Evolutionary conservation across 2,888 invertebrate genomes (phyloP).

Genomic region (Pasiphila rectangulata): DNA sequence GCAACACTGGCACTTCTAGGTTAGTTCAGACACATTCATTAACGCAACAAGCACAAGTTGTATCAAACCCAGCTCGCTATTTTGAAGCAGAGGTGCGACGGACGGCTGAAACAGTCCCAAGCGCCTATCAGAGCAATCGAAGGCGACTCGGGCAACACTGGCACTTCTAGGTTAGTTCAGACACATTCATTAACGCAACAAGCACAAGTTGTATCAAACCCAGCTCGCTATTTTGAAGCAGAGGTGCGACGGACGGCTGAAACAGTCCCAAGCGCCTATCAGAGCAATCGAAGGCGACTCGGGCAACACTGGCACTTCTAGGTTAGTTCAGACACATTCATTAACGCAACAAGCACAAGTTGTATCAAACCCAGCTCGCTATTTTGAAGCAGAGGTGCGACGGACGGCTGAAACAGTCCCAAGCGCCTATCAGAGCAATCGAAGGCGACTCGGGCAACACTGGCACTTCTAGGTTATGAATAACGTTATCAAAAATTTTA

Average conservation of each 20-base stretch:
- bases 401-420: slow-evolving; percentile 40
- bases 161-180: slow-evolving; percentile 34
- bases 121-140: slow-evolving; percentile 37
- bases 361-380: slow-evolving; percentile 43
- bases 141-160: slow-evolving; percentile 19
- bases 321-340: slow-evolving; percentile 25
- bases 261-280: slow-evolving; percentile 46
- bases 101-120: slow-evolving; percentile 43
- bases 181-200: background rate
- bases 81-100: slow-evolving; percentile 53
- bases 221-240: slow-evolving; percentile 68
- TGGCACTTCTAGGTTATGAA: slow-evolving; percentile 31
- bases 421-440: slow-evolving; percentile 40
- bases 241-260: slow-evolving; percentile 31
- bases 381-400: slow-evolving; percentile 58
- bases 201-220: background rate
- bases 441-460: slow-evolving; percentile 18
- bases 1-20: slow-evolving; percentile 29
- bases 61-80: slow-evolving; percentile 49
- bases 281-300: slow-evolving; percentile 26
- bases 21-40: slow-evolving; percentile 19
- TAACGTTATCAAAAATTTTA: too few species aligned
- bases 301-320: slow-evolving; percentile 27
- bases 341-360: background rate
- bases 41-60: background rate